These are phyloP conservation scores for Resseliella maxima DNA, from an alignment of 2,888 invertebrate genomes.

Conservation along the genomic window DNA sequence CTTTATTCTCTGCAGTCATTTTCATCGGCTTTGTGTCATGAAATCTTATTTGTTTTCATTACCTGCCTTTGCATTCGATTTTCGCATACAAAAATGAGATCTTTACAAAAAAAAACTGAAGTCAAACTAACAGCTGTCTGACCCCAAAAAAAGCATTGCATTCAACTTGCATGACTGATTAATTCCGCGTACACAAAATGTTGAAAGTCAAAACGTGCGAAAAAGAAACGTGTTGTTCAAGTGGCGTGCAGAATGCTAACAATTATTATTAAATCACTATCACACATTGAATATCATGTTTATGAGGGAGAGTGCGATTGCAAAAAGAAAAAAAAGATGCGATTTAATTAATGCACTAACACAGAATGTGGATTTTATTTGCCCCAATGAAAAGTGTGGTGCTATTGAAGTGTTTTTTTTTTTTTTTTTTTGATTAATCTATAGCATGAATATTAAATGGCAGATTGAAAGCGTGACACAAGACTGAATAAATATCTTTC, in stretches of 20 bases:
- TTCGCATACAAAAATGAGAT: neutral
- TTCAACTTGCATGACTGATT: neutral
- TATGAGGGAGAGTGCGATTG: neutral
- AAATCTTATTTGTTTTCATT: slow-evolving; percentile 18
- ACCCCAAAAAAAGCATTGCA: neutral
- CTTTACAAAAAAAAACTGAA: neutral
- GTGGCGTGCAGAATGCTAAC: slow-evolving; percentile 40
- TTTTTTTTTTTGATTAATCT: neutral
- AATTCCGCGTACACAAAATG: neutral
- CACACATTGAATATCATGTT: slow-evolving; percentile 36
- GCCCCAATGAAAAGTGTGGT: neutral
- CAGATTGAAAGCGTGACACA: slow-evolving; percentile 41
- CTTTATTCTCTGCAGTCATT: neutral
- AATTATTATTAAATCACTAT: neutral
- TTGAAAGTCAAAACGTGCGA: slow-evolving; percentile 43
- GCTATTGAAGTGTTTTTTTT: neutral
- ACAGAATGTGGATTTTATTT: neutral
- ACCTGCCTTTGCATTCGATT: neutral
- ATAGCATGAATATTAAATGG: slow-evolving; percentile 11
- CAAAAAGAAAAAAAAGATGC: no score
- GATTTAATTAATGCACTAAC: slow-evolving; percentile 31
- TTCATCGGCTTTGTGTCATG: slow-evolving; percentile 17
- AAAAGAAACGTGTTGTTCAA: slow-evolving; percentile 14
- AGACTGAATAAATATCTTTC: neutral
- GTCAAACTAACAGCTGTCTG: neutral